Evolutionary conservation across 2,888 invertebrate genomes (phyloP), one percentile per base, ranked within the genome.

Genomic region (Callimorpha dominula): DNA sequence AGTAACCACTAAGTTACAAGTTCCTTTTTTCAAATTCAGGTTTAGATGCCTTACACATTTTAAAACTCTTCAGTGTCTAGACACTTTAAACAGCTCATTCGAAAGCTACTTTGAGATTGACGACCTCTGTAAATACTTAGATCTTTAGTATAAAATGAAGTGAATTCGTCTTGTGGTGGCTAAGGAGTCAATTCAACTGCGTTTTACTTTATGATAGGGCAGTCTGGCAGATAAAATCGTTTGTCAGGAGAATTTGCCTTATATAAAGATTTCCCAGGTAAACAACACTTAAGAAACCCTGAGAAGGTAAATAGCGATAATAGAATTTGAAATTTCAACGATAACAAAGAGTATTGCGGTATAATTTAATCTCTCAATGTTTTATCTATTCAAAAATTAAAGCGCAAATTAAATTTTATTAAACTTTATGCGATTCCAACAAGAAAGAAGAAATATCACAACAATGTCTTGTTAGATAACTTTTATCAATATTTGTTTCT

Each of bases 131-230:
- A 76, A 78, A 82, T 77, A 78, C 68, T 72, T 66, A 75, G 71
- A 82, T 82, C 75, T 78, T 81, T 80, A 67, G 76, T 70, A 77
- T 75, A 76, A 78, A 78, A 75, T 78, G 77, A 83, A 84, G 80
- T 76, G 77, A 80, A 84, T 81, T 79, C 73, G 76, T 69, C 68
- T 74, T 68, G 78, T 77, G 78, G 78, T 84, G 68, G 81, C 83
- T 78, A 80, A 83, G 78, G 86, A 87, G 83, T 85, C 82, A 79
- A 78, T 77, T 82, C 73, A 78, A 82, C 81, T 85, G 72, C 80
- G 76, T 78, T 77, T 80, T 75, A 75, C 81, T 86, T 81, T 80
- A 75, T 78, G 76, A 82, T 77, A 82, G 82, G 80, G 70, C 71
- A 73, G 76, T 63, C 76, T 85, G 73, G 77, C 31, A 80, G 80